Conservation (phyloP, 2,113 vertebrate genomes). For the Illadopsis cleaveri region DNA sequence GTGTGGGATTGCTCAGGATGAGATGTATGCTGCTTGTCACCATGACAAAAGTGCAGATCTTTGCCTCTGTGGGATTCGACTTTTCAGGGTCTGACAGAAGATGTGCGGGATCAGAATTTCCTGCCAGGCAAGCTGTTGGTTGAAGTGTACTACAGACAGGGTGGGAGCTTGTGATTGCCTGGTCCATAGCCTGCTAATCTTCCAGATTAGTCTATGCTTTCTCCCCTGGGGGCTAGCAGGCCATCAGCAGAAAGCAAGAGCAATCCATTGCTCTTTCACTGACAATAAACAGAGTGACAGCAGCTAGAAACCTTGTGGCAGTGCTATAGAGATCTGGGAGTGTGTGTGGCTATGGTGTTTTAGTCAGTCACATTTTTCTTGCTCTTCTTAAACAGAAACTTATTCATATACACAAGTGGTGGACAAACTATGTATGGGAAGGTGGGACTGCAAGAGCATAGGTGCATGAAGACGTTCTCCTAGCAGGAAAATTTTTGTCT, state of each 20-base stretch:
- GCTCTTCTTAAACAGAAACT: neutral
- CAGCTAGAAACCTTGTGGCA: neutral
- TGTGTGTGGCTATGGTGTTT: neutral
- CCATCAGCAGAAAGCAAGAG: constrained; percentile 47
- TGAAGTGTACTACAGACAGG: neutral
- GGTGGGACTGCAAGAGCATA: neutral
- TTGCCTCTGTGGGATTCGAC: neutral
- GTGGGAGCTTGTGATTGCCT: constrained; percentile 26
- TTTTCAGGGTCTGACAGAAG: constrained; percentile 36
- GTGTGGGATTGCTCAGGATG: neutral
- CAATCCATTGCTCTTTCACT: constrained; percentile 35
- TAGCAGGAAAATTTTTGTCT: neutral
- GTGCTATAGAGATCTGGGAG: neutral
- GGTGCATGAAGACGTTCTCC: neutral
- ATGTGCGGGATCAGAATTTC: constrained; percentile 50
- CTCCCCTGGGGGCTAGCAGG: constrained; percentile 15
- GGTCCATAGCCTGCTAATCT: constrained; percentile 54
- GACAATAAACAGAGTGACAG: constrained; percentile 26
- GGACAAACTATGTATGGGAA: neutral
- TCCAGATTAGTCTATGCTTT: constrained; percentile 46
- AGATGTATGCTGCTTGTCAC: neutral
- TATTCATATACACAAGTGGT: neutral
- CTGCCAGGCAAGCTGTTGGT: constrained; percentile 36
- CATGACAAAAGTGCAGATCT: constrained; percentile 9
- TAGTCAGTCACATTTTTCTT: neutral